Conservation (phyloP, 1,140 invertebrate genomes). For the Calliopsis andreniformis region DNA sequence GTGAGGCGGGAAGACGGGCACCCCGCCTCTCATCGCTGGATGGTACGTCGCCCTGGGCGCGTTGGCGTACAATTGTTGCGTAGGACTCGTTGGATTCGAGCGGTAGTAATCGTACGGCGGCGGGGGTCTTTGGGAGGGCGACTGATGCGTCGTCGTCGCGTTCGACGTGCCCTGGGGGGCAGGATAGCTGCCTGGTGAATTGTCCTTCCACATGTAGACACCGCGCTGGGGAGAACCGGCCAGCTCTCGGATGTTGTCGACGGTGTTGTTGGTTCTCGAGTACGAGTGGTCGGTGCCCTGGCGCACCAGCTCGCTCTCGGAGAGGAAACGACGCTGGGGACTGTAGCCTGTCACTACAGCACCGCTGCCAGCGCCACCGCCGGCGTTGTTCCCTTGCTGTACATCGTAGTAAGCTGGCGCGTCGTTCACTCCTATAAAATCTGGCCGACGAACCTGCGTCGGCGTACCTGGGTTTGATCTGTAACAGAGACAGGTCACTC, state of each 20-base stretch:
- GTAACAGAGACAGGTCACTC: conserved; percentile 69
- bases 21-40: conserved; percentile 84
- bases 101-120: conserved; percentile 83
- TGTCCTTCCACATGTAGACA: conserved; percentile 92
- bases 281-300: conserved; percentile 83
- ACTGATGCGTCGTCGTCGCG: conserved; percentile 70
- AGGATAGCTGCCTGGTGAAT: conserved; percentile 81
- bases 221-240: conserved; percentile 92
- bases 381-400: conserved; percentile 68
- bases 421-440: conserved; percentile 89
- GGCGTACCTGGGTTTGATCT: conserved; percentile 95
- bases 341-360: conserved; percentile 80
- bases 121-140: conserved; percentile 74
- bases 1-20: conserved; percentile 85
- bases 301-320: conserved; percentile 91
- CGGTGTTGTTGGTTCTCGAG: conserved; percentile 82
- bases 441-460: conserved; percentile 91
- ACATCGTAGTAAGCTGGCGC: conserved; percentile 82
- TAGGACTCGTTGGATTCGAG: conserved; percentile 90
- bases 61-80: conserved; percentile 82
- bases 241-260: conserved; percentile 87
- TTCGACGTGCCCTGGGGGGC: conserved; percentile 34
- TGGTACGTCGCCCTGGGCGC: conserved; percentile 81
- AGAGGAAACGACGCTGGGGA: conserved; percentile 92
- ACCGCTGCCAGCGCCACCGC: conserved; percentile 66